phyloP scores from a whole-genome alignment of 2,888 invertebrate genomes.

The Drosophila yooni region DNA sequence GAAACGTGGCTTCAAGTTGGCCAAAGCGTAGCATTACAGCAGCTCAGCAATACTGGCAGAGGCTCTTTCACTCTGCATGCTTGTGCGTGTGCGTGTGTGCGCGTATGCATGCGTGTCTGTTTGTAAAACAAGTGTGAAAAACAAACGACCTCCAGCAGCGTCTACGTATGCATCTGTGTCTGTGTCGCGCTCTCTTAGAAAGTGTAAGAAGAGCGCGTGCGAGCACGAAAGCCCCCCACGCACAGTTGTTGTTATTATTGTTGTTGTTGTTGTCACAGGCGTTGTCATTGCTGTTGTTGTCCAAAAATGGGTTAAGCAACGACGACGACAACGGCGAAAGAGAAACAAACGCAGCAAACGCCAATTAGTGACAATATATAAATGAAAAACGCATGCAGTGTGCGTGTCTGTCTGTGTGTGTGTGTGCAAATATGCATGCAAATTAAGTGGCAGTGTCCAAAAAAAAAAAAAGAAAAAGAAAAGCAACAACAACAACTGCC shows the following conservation, averaged over 20 bases:
- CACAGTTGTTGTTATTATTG: slow-evolving; percentile 35
- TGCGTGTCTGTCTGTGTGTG: slow-evolving; percentile 6
- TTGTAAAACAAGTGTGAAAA: slow-evolving; percentile 77
- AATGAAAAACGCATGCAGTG: slow-evolving; percentile 65
- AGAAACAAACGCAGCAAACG: slow-evolving; percentile 60
- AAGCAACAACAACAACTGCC: slow-evolving; percentile 48
- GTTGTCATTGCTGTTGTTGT: slow-evolving; percentile 25
- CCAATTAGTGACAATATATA: slow-evolving; percentile 78
- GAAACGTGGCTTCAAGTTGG: slow-evolving; percentile 74
- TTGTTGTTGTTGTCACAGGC: slow-evolving; percentile 13
- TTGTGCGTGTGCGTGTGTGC: slow-evolving; percentile 12
- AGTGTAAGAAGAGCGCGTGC: slow-evolving; percentile 56
- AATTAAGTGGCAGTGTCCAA: slow-evolving; percentile 63
- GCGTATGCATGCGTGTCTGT: slow-evolving; percentile 12
- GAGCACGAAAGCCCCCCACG: slow-evolving; percentile 68
- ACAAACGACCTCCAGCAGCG: slow-evolving; percentile 76
- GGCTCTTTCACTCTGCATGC: slow-evolving; percentile 40
- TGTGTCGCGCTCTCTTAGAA: slow-evolving; percentile 63
- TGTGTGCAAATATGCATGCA: slow-evolving; percentile 53
- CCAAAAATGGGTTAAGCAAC: slow-evolving; percentile 67
- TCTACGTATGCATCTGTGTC: slow-evolving; percentile 51
- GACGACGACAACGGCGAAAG: slow-evolving; percentile 36
- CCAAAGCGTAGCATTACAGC: slow-evolving; percentile 60
- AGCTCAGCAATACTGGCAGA: slow-evolving; percentile 23
- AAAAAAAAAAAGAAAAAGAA: slow-evolving; percentile 42